Evolutionary conservation across 2,888 invertebrate species (phyloP), one percentile per base, ranked within the genome.

Genomic region (Dioctria linearis): DNA sequence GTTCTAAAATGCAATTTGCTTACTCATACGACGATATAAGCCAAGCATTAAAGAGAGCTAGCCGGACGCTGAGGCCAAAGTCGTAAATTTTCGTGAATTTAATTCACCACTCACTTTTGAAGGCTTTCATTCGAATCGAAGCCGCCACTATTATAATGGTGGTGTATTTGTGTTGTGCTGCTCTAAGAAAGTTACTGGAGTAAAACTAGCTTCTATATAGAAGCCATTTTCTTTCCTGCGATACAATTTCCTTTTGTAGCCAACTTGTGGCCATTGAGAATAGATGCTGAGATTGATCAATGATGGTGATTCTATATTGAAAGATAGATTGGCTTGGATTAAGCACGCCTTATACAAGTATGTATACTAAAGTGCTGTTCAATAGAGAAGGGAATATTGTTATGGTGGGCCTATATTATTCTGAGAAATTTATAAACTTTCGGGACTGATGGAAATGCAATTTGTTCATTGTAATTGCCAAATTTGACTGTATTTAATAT

Each of bases 1-100:
- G 43, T 59, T 57, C 73, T 73, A 73, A 25, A 73, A 73, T 57
- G 73, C 73, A 57, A 73, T 73, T 73, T 73, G 73, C 59, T 73
- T 73, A 73, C 57, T 73, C 73, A 73, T 73, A 73, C 71, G 40
- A 73, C 71, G 40, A 71, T 51, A 71, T 71, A 71, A 71, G 51
- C 51, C 8, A 8, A 46, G 46, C 46, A 25, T 25, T 25, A 25
- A 25, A 25, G 5, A 71, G 39, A 49, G 46, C 25, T 51, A 3
- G 54, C 59, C 51, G 59, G 42, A 3, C 42, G 8, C 4, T 57
- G 42, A 73, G 73, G 73, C 73, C 59, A 43, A 59, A 57, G 73
- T 73, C 73, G 57, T 73, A 73, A 73, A 61, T 61, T 57, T 67
- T 73, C 40, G 57, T 5, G 73, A 73, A 73, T 73, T 73, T 73